Conservation (phyloP, 2,797 vertebrate species). For the Cetoscarus ocellatus region DNA sequence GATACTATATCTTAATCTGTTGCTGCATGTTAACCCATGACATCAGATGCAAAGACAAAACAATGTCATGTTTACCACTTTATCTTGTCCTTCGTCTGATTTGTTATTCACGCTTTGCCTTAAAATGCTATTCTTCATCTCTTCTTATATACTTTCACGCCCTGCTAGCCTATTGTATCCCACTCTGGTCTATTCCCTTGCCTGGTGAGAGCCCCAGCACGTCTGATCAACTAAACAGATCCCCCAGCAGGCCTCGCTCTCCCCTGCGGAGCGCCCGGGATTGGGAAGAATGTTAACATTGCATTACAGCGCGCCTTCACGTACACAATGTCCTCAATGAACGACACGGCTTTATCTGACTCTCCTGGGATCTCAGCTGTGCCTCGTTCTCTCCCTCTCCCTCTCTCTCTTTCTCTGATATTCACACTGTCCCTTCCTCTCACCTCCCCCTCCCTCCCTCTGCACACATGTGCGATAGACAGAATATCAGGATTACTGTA, state of each 20-base stretch:
- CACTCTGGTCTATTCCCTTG: constrained; percentile 62
- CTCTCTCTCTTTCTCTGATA: constrained; percentile 60
- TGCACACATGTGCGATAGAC: constrained; percentile 79
- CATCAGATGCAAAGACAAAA: constrained; percentile 4
- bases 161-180: constrained; percentile 67
- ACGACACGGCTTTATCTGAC: constrained; percentile 78
- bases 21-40: constrained; percentile 5
- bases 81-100: constrained; percentile 50
- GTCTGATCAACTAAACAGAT: constrained; percentile 81
- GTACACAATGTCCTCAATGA: constrained; percentile 77
- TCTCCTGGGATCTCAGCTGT: constrained; percentile 72
- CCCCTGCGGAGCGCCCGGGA: constrained; percentile 70
- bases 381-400: constrained; percentile 48
- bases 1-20: constrained; percentile 4
- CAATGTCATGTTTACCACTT: constrained; percentile 2
- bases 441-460: constrained; percentile 54
- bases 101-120: constrained; percentile 61
- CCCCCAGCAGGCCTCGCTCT: constrained; percentile 75
- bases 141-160: constrained; percentile 63
- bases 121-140: constrained; percentile 67
- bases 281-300: constrained; percentile 79
- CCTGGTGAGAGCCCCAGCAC: constrained; percentile 67
- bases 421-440: constrained; percentile 66
- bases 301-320: constrained; percentile 63
- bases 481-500: constrained; percentile 84